Evolutionary conservation across 2,797 vertebrate species (phyloP).

Genomic region (Austrolebias charrua): DNA sequence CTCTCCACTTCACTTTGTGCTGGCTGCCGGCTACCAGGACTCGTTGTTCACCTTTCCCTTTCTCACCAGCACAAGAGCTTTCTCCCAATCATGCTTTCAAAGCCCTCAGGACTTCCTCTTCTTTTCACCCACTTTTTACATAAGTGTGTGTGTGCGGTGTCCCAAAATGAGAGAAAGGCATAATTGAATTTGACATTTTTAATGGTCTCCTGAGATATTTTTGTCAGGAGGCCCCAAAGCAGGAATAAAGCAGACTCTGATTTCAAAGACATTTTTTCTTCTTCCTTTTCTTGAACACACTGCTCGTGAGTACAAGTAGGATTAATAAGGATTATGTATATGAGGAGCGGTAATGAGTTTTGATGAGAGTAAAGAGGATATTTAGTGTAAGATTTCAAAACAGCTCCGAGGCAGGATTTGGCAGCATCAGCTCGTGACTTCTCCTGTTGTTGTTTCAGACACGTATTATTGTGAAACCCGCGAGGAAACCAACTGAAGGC

Average conservation of each 20-base stretch:
- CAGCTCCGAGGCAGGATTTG: conserved; percentile 41
- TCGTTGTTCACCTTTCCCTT: conserved; percentile 76
- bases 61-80: conserved; percentile 74
- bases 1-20: conserved; percentile 75
- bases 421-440: conserved; percentile 38
- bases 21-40: conserved; percentile 64
- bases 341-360: conserved; percentile 69
- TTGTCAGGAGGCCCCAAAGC: conserved; percentile 51
- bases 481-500: neutral
- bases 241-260: conserved; percentile 52
- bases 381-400: conserved; percentile 71
- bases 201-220: conserved; percentile 71
- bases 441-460: conserved; percentile 14
- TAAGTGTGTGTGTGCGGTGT: conserved; percentile 57
- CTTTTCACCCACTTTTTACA: conserved; percentile 69
- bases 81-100: conserved; percentile 73
- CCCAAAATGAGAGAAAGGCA: conserved; percentile 62
- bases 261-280: conserved; percentile 65
- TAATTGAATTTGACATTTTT: conserved; percentile 76
- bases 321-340: conserved; percentile 74
- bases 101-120: conserved; percentile 79
- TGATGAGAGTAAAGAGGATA: conserved; percentile 67
- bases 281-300: conserved; percentile 39
- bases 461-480: conserved; percentile 7
- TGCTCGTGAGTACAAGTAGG: conserved; percentile 56